These are phyloP conservation scores for Tragelaphus imberbis DNA, from an alignment of 2,113 vertebrate genomes.

Conservation along the genomic window DNA sequence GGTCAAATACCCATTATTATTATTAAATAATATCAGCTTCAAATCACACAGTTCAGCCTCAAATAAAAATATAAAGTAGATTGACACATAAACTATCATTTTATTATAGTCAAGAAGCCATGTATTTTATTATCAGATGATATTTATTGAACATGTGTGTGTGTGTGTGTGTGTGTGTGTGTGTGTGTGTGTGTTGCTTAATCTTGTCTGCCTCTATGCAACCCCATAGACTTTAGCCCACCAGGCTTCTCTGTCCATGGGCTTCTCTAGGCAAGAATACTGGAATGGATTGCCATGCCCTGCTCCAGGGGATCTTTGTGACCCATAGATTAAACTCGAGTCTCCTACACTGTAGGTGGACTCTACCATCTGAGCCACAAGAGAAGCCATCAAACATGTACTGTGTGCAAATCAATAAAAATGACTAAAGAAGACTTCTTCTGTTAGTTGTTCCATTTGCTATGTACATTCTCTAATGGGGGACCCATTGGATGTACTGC, in stretches of 20 bases:
- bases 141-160: neutral
- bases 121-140: neutral
- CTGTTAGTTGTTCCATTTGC: neutral
- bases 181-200: neutral
- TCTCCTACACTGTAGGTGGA: neutral
- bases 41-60: neutral
- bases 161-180: neutral
- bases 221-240: neutral
- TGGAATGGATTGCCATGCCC: neutral
- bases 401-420: neutral
- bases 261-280: neutral
- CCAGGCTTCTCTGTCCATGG: neutral
- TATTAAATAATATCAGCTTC: conserved; percentile 14
- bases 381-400: neutral
- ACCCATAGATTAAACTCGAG: neutral
- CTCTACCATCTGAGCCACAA: neutral
- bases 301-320: neutral
- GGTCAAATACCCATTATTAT: neutral
- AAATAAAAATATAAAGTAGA: conserved; percentile 24
- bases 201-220: neutral
- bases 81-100: neutral
- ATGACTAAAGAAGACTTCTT: neutral
- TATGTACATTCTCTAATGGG: neutral
- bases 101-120: neutral
- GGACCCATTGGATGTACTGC: neutral